Base-by-base conservation (phyloP, 1,140 invertebrate genomes). In the Brachionus plicatilis region DNA sequence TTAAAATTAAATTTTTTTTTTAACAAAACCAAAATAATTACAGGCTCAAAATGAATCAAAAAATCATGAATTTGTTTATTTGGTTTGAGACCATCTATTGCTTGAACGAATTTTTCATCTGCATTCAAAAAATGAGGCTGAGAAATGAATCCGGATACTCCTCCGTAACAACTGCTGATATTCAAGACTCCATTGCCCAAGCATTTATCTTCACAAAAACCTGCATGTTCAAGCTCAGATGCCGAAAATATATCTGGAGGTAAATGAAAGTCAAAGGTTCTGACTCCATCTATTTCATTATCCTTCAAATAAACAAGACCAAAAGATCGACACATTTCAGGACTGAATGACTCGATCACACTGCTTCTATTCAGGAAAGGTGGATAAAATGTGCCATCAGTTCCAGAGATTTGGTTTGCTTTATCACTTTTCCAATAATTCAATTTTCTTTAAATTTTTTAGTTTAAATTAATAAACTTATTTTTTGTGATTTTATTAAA, bases 61-160 rank as follows among this genome's bases (percentile, higher is more conserved):
- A 83, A 83, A 50, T 83, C 80, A 43, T 83, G 80, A 3, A 68
- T 24, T n/a, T 83, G 17, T 45, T 37, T 14, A 29, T 83, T 27
- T 53, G 82, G 82, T 50, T 27, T 3, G 7, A 83, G 0, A 24
- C 82, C 82, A 12, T 83, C 17, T 27, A 83, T 9, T 3, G 43
- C 6, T 41, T 83, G 14, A 47, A 43, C 12, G 53, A 68, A 70
- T 37, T 70, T 68, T 53, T 83, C 68, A 83, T 68, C 82, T 37
- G 82, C 82, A 53, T 83, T 68, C 29, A 83, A n/a, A 83, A 83
- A 68, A 83, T 83, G 82, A 20, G 82, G 82, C 37, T 68, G 60
- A 8, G 82, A 83, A 17, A 83, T 70, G 20, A 83, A 70, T 1
- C 60, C 60, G 4, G 82, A 68, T 20, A 68, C 65, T 70, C 82